Conservation (phyloP, 2,113 vertebrate genomes). For the Spheniscus mendiculus region DNA sequence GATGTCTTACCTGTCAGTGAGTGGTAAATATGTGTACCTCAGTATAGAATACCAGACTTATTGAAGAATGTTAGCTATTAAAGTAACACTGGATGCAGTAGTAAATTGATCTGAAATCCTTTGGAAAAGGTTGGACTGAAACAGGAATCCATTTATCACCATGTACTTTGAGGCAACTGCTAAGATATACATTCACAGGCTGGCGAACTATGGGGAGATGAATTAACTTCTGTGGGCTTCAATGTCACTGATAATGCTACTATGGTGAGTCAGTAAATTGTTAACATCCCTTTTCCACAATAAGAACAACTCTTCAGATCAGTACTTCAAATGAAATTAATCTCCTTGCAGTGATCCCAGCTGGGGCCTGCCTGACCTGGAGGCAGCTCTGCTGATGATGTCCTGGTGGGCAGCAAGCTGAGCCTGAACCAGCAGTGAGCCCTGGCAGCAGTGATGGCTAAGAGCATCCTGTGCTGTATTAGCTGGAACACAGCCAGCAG, state of each 20-base stretch:
- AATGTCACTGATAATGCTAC: not conserved
- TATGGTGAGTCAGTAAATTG: not conserved
- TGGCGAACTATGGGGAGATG: not conserved
- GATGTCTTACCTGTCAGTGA: not conserved
- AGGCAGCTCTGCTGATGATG: not conserved
- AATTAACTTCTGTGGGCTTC: not conserved
- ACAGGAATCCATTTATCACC: not conserved
- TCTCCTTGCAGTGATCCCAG: not conserved
- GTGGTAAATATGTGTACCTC: not conserved
- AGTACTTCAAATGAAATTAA: not conserved
- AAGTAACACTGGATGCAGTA: not conserved
- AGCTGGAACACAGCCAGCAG: not conserved
- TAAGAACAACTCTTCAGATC: not conserved
- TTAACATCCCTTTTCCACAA: not conserved
- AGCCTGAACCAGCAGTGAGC: not conserved
- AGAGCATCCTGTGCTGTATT: not conserved
- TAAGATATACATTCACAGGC: not conserved
- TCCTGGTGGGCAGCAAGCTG: not conserved
- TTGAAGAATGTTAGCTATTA: not conserved
- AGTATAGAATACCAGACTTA: not conserved
- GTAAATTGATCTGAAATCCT: not conserved
- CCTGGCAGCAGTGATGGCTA: not conserved
- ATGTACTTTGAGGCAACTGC: not conserved
- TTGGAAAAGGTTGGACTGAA: not conserved
- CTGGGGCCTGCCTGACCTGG: not conserved